phyloP scores from a whole-genome alignment of 2,797 vertebrate genomes.

The Sebastes trivittatus region DNA sequence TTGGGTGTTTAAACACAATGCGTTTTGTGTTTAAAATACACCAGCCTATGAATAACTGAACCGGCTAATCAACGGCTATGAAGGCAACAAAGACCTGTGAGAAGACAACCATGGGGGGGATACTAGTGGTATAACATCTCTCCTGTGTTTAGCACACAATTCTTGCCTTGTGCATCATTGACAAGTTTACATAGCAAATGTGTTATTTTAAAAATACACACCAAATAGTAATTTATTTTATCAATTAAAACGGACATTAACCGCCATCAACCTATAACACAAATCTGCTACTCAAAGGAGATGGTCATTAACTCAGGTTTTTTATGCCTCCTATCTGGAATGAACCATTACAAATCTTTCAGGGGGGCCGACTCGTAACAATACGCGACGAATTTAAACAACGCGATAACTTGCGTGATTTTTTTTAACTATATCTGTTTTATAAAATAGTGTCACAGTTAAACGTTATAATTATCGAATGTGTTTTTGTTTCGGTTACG shows the following conservation, averaged over 20 bases:
- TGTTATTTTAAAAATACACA: not conserved
- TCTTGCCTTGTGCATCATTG: slow-evolving; percentile 17
- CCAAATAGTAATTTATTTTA: slow-evolving; percentile 3
- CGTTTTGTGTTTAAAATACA: not conserved
- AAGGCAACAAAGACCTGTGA: slow-evolving; percentile 71
- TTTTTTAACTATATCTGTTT: not conserved
- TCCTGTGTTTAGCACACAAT: slow-evolving; percentile 27
- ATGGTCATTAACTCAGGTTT: slow-evolving; percentile 79
- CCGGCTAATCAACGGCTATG: slow-evolving; percentile 36
- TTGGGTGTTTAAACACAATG: not conserved
- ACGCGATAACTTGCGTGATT: not conserved
- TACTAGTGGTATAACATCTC: slow-evolving; percentile 37
- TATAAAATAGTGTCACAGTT: rapidly evolving
- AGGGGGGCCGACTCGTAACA: slow-evolving; percentile 57
- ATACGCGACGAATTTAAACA: slow-evolving; percentile 9
- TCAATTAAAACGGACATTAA: slow-evolving; percentile 48
- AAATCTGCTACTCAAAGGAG: slow-evolving; percentile 71
- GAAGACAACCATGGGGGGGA: slow-evolving; percentile 54
- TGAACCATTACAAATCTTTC: slow-evolving; percentile 65
- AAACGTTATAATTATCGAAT: not conserved
- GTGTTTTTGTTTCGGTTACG: not conserved
- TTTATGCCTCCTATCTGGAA: slow-evolving; percentile 84
- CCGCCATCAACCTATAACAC: slow-evolving; percentile 39
- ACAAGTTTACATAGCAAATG: slow-evolving; percentile 26
- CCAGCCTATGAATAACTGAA: not conserved